Evolutionary conservation across 2,113 vertebrate genomes (phyloP), one percentile per base, ranked within the genome.

Genomic region (Tiliqua scincoides): DNA sequence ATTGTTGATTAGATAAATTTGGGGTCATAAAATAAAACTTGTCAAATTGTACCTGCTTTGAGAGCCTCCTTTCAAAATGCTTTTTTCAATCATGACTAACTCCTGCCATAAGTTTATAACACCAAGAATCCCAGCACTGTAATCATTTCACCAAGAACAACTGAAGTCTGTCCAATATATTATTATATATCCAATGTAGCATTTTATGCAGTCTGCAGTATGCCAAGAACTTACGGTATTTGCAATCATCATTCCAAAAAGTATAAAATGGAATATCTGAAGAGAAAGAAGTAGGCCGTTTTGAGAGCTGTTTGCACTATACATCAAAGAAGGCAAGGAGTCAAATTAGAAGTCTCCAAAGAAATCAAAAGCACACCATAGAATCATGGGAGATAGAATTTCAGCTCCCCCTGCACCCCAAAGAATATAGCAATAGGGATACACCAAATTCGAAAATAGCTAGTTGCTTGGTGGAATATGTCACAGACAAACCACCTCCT

Each of bases 141-240:
- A 83, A 32, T 83, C 52, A 10, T 4, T 81, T 52, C 85, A 87
- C 85, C 52, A 0, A n/a, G 40, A 32, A 77, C 32, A 14, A 74
- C 37, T 14, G 14, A 21, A 89, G 79, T 81, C 83, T 52, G 81
- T 77, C 85, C 92, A 87, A 20, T 0, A 17, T 0, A 0, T 7
- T 2, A 11, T 43, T 71, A 4, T 65, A 0, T 85, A 85, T 23
- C n/a, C 68, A 37, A 63, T 0, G 0, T 61, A 11, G 35, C 76
- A 52, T 9, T 86, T 65, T 90, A 85, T 1, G 30, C 0, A 12
- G 35, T 1, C 27, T 2, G 30, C 20, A 20, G 67, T 35, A 0
- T 2, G 89, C 91, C 89, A 91, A 90, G 91, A 93, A 93, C 89
- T n/a, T n/a, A n/a, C n/a, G n/a, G 90, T 0, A 76, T 89, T 91